A percentile compares a stretch with the other conserved stretches of the same genome.
Evolutionary conservation across 2,797 vertebrate species (phyloP).

Genomic region (Chloroceryle amazona): DNA sequence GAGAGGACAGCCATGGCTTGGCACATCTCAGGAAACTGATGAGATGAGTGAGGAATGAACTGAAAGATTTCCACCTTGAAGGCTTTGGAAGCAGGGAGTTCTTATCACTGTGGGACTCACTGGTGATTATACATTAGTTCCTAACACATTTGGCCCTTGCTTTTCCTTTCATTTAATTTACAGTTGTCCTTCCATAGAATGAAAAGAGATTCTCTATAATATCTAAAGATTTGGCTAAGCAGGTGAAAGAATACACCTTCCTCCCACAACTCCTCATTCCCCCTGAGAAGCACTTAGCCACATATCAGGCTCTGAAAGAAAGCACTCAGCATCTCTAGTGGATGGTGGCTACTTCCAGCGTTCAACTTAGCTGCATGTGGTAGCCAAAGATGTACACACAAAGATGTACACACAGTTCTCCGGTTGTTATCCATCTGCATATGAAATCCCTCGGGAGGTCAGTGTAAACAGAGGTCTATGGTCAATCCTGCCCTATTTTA

Average conservation of each 20-base stretch:
- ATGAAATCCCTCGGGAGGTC: neutral
- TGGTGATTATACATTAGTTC: neutral
- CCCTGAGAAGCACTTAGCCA: neutral
- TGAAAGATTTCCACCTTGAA: neutral
- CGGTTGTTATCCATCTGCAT: neutral
- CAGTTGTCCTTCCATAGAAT: neutral
- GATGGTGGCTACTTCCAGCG: neutral
- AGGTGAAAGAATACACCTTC: neutral
- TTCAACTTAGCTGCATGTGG: accelerated
- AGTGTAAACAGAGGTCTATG: neutral
- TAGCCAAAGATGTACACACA: neutral
- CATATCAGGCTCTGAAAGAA: neutral
- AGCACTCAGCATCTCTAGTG: neutral
- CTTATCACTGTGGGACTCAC: neutral
- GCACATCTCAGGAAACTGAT: neutral
- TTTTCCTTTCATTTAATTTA: neutral
- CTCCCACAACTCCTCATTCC: accelerated
- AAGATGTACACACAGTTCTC: neutral
- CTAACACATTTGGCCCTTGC: neutral
- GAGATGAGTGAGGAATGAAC: neutral
- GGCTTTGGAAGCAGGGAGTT: neutral
- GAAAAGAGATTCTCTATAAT: neutral
- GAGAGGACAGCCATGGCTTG: neutral
- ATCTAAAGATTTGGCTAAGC: neutral
- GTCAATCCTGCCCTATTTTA: neutral